Evolutionary conservation across 2,888 invertebrate genomes (phyloP).

Genomic region (Ophioninae sp.): DNA sequence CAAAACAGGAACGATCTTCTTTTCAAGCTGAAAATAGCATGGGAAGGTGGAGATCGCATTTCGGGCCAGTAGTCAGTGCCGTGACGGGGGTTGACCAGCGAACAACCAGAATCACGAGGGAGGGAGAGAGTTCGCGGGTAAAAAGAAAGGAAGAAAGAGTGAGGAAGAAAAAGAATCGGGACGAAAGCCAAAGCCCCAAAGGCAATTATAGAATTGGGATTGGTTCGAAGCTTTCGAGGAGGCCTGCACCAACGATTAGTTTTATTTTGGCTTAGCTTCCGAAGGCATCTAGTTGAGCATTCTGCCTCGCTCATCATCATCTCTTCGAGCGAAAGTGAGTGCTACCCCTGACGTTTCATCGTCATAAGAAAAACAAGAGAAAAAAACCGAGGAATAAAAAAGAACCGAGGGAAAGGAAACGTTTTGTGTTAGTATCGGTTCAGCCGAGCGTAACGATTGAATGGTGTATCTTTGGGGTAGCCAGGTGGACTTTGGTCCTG

Average conservation of each 20-base stretch:
- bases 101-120: slow-evolving; percentile 63
- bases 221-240: slow-evolving; percentile 75
- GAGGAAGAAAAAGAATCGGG: slow-evolving; percentile 72
- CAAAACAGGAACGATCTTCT: slow-evolving; percentile 75
- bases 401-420: background rate
- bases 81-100: slow-evolving; percentile 71
- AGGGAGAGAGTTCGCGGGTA: slow-evolving; percentile 65
- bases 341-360: slow-evolving; percentile 48
- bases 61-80: slow-evolving; percentile 72
- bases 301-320: slow-evolving; percentile 69
- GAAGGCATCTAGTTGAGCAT: slow-evolving; percentile 80
- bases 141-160: slow-evolving; percentile 19
- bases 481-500: slow-evolving; percentile 10
- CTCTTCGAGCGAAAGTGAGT: slow-evolving; percentile 74
- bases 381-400: slow-evolving; percentile 36
- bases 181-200: slow-evolving; percentile 77
- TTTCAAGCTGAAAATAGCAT: slow-evolving; percentile 78
- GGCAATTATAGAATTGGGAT: slow-evolving; percentile 80
- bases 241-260: slow-evolving; percentile 75
- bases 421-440: slow-evolving; percentile 21
- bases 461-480: slow-evolving; percentile 6
- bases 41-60: slow-evolving; percentile 79
- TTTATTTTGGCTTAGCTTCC: slow-evolving; percentile 80
- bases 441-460: slow-evolving; percentile 26
- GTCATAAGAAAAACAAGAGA: slow-evolving; percentile 59